Evolutionary conservation across 2,113 vertebrate species (phyloP).

Genomic region (Zapus hudsonius): DNA sequence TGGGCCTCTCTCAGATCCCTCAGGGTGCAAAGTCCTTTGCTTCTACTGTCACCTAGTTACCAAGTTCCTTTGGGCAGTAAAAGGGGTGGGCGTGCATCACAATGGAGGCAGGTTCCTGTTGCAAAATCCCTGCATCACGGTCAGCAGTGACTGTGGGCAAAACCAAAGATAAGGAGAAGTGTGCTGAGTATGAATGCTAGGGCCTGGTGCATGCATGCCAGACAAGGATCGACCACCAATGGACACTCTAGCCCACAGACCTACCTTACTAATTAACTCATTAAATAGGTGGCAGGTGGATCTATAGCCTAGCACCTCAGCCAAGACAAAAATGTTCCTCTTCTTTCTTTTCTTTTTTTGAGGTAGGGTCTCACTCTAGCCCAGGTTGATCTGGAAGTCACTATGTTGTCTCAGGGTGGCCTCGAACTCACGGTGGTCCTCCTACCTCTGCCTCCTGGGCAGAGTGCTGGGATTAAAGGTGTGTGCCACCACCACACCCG

Average conservation of each 20-base stretch:
- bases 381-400: too few species aligned
- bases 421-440: too few species aligned
- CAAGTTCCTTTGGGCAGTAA: background rate
- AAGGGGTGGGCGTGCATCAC: background rate
- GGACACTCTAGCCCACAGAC: background rate
- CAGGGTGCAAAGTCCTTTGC: background rate
- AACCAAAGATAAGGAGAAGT: background rate
- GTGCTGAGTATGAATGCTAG: background rate
- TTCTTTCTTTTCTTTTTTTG: too few species aligned
- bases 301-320: background rate
- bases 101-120: background rate
- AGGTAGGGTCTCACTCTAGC: too few species aligned
- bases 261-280: background rate
- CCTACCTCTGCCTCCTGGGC: too few species aligned
- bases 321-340: too few species aligned
- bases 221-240: too few species aligned
- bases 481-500: too few species aligned
- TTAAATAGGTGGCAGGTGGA: background rate
- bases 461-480: too few species aligned
- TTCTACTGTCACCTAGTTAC: background rate
- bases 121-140: background rate
- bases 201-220: too few species aligned
- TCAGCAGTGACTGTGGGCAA: background rate
- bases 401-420: too few species aligned
- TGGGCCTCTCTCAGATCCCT: background rate